phyloP scores from a whole-genome alignment of 2,797 vertebrate species.

The Staurois parvus region DNA sequence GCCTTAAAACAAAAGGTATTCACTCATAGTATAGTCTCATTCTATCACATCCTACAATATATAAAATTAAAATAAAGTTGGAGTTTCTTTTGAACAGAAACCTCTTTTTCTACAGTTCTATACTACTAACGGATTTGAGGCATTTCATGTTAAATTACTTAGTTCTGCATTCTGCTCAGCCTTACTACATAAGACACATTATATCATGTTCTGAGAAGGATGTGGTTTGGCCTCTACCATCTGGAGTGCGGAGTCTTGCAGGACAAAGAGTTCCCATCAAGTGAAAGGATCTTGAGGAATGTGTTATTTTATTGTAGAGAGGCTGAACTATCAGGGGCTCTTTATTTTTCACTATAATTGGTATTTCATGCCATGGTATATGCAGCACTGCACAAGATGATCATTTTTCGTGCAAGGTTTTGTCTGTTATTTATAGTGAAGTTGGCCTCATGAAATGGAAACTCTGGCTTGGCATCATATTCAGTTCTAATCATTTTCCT shows the following conservation, averaged over 20 bases:
- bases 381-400: not conserved
- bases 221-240: conserved; percentile 40
- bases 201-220: conserved; percentile 21
- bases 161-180: not conserved
- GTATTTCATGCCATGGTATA: not conserved
- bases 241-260: conserved; percentile 23
- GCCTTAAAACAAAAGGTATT: no score
- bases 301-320: conserved; percentile 4
- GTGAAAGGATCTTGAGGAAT: conserved; percentile 14
- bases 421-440: not conserved
- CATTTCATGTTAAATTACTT: not conserved
- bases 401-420: not conserved
- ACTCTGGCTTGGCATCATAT: not conserved
- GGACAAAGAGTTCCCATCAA: conserved; percentile 38
- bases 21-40: no score
- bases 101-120: not conserved
- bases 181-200: conserved; percentile 1
- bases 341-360: conserved; percentile 9
- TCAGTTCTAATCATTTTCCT: no score
- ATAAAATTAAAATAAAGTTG: not conserved
- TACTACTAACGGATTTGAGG: not conserved
- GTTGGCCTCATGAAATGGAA: not conserved
- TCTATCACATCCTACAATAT: no score
- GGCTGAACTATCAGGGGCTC: not conserved
- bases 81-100: not conserved